A percentile compares a stretch with the other conserved stretches of the same genome.
Conservation (phyloP, 2,113 vertebrate species). For the Gracilinanus agilis region DNA sequence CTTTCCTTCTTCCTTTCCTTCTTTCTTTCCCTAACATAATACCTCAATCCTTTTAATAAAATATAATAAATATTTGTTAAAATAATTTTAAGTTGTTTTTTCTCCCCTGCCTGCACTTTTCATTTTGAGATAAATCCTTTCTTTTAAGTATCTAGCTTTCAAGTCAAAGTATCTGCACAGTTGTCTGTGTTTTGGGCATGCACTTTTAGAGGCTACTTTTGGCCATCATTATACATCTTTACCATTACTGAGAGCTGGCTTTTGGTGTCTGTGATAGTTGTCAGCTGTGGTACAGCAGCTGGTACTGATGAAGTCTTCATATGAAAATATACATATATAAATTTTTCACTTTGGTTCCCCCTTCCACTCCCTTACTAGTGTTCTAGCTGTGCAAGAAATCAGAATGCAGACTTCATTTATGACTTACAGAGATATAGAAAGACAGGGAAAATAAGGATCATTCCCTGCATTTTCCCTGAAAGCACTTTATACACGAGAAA, state of each 20-base stretch:
- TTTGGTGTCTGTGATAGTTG: background rate
- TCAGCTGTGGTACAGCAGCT: background rate
- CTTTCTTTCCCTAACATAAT: too few species aligned
- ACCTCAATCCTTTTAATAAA: background rate
- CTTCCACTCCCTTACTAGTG: slow-evolving; percentile 31
- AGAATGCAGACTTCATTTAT: slow-evolving; percentile 29
- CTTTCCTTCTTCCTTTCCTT: too few species aligned
- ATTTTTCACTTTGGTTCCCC: slow-evolving; percentile 3
- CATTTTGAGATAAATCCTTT: background rate
- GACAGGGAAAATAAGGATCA: background rate
- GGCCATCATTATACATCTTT: background rate
- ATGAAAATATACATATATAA: slow-evolving; percentile 44
- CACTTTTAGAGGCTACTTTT: slow-evolving; percentile 11
- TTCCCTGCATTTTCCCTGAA: slow-evolving; percentile 29
- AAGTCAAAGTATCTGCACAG: background rate
- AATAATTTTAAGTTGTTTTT: background rate
- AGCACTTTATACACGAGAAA: background rate
- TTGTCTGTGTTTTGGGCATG: background rate
- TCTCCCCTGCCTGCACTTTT: background rate
- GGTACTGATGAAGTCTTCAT: background rate
- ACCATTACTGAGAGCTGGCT: slow-evolving; percentile 21
- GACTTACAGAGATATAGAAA: background rate
- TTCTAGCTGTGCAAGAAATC: slow-evolving; percentile 36
- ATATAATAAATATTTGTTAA: background rate
- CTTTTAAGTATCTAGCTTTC: slow-evolving; percentile 11